Conservation (phyloP, 1,140 invertebrate species). For the Drosophila funebris region DNA sequence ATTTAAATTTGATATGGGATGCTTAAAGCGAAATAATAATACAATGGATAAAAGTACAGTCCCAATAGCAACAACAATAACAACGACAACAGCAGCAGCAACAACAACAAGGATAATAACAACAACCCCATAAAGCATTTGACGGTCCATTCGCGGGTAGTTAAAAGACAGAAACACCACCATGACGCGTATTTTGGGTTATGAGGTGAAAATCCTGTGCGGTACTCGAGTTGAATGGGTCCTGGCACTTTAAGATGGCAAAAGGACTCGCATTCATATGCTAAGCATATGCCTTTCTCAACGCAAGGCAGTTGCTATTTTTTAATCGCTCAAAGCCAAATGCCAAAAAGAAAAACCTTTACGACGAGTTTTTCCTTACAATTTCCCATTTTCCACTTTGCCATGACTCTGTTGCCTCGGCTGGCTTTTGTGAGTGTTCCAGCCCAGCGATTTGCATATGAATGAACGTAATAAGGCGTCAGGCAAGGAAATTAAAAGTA, state of each 20-base stretch:
- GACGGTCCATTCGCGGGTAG: slow-evolving; percentile 48
- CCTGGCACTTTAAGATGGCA: slow-evolving; percentile 58
- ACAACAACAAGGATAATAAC: slow-evolving; percentile 15
- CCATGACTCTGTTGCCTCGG: slow-evolving; percentile 20
- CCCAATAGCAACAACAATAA: slow-evolving; percentile 17
- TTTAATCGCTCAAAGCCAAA: slow-evolving; percentile 76
- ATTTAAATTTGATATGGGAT: slow-evolving; percentile 81
- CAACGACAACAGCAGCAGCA: slow-evolving; percentile 61
- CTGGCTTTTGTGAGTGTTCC: slow-evolving; percentile 56
- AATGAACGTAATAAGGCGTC: slow-evolving; percentile 77
- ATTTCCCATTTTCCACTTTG: slow-evolving; percentile 29
- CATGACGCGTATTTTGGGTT: slow-evolving; percentile 51
- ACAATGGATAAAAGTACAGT: slow-evolving; percentile 55
- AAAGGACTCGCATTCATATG: slow-evolving; percentile 20
- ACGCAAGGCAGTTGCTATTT: slow-evolving; percentile 45
- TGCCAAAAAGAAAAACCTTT: slow-evolving; percentile 18
- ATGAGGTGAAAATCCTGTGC: slow-evolving; percentile 71
- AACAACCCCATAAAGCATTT: slow-evolving; percentile 68
- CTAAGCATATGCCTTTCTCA: slow-evolving; percentile 47
- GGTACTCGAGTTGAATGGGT: slow-evolving; percentile 5
- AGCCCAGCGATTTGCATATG: slow-evolving; percentile 79
- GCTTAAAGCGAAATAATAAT: slow-evolving; percentile 49
- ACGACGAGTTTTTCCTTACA: slow-evolving; percentile 44
- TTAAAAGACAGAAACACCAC: slow-evolving; percentile 39
- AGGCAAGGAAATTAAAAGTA: slow-evolving; percentile 73